Evolutionary conservation across 2,797 vertebrate species (phyloP), one percentile per base, ranked within the genome.

Genomic region (Nasua narica): DNA sequence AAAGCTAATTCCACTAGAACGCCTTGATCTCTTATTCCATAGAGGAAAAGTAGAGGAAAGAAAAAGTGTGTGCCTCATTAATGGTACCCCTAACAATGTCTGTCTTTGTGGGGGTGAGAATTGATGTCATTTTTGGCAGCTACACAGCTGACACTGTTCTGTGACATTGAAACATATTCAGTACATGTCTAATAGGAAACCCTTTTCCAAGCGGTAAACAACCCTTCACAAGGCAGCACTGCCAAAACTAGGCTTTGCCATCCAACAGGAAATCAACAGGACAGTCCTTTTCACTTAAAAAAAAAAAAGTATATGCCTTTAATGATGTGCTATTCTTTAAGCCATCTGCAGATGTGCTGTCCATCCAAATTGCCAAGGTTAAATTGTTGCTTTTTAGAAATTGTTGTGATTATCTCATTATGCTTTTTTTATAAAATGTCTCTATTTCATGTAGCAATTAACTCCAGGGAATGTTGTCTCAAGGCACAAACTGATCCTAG

Each of bases 91-190:
- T 94, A 97, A 99, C 98, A 99, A 99, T 98, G 97, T 94, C 91
- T 97, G 98, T 96, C 97, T 93, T 99, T 99, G 97, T 98, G 96
- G 93, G 91, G 97, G 96, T 97, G 97, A 98, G 92, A 98, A 97
- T 98, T 99, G 98, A 99, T 98, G 98, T 99, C 98, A 98, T 98
- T 90, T 98, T 99, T 99, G 99, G 99, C 99, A 97, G 69, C 96
- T 12, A 92, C 97, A 98, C 98, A 98, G 96, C 97, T 98, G 98
- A 95, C 94, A 98, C 98, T 98, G 97, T 98, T 99, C 98, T 97
- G 92, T 96, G 97, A 98, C 96, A 98, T 97, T 98, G 98, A 98
- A 96, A 69, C 97, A 96, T 97, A 97, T 98, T 98, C 98, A 98
- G 97, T 97, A 98, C 96, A 98, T 98, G 98, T 97, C 98, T 98